These are phyloP conservation scores for Galeopsomyia nigrocyanea DNA, from an alignment of 2,888 invertebrate species.

Conservation along the genomic window DNA sequence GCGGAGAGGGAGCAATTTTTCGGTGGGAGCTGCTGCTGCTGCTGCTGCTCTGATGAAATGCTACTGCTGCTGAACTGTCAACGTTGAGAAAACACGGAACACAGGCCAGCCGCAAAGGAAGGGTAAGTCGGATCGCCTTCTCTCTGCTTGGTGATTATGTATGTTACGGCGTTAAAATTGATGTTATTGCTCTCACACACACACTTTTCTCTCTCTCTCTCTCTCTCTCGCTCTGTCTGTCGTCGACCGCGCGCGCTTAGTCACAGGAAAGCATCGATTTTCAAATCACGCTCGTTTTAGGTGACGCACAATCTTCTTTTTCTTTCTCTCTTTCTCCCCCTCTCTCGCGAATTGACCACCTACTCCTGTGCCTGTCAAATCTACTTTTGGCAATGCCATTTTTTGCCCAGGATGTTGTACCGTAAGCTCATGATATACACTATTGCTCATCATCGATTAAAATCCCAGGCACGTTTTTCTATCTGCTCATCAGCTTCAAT, in stretches of 20 bases:
- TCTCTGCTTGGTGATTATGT: background rate
- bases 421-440: background rate
- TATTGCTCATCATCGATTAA: slow-evolving; percentile 20
- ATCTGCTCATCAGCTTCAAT: too few relatives aligned
- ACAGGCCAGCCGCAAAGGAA: slow-evolving; percentile 13
- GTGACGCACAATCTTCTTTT: slow-evolving; percentile 9
- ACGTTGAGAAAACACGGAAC: slow-evolving; percentile 31
- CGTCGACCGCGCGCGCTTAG: too few relatives aligned
- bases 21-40: slow-evolving; percentile 15
- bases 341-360: background rate
- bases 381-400: slow-evolving; percentile 5
- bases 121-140: background rate
- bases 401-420: slow-evolving; percentile 20
- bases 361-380: slow-evolving; percentile 12
- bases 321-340: background rate
- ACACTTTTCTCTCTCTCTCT: slow-evolving; percentile 1
- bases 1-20: slow-evolving; percentile 28
- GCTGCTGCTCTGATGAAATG: slow-evolving; percentile 18
- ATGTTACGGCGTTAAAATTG: slow-evolving; percentile 34
- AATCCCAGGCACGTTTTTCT: slow-evolving; percentile 18
- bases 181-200: slow-evolving; percentile 32
- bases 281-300: slow-evolving; percentile 46
- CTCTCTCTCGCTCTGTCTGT: background rate
- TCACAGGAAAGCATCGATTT: slow-evolving; percentile 48
- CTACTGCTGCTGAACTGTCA: slow-evolving; percentile 39